Evolutionary conservation across 2,113 vertebrate species (phyloP), one percentile per base, ranked within the genome.

Genomic region (Embiotoca jacksoni): DNA sequence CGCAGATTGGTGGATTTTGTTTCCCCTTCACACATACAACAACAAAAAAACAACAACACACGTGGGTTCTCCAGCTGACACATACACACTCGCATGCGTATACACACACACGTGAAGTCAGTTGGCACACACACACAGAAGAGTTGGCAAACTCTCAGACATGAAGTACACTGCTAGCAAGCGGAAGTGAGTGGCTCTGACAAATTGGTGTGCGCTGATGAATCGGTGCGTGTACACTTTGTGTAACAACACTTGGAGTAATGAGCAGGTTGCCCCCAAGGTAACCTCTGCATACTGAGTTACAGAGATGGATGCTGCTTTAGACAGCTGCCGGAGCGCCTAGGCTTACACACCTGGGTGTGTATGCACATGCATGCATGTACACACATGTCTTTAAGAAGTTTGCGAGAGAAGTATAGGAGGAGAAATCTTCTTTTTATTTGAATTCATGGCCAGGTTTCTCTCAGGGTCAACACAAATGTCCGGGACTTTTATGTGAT

Each of bases 161-260:
- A 54, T 88, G 89, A 92, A 92, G 89, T 87, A 85, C 58, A 84
- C 76, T 6, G 76, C 86, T 90, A 92, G 92, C 91, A 92, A 92
- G 88, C 73, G 33, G 72, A 92, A 90, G 90, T 89, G 87, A 88
- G 82, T 62, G 71, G 72, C 83, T 84, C 77, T 89, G 92, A 92
- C 89, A 83, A 92, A 93, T 92, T 70, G 84, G 60, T 80, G 81
- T 73, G 85, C 52, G 88, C 86, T 91, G 92, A 94, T 92, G 79
- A 92, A 93, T 91, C 49, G 75, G 49, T 81, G 83, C 50, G 30
- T 80, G 76, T 74, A 64, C 86, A 81, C 75, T 85, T 91, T 86
- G 68, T 82, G 84, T 91, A 93, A 93, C 83, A 90, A 91, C 85
- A 85, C 88, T 94, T 80, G 76, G 87, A 92, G 90, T 94, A 94